Conservation (phyloP, 2,797 vertebrate species). For the Mormyrops attenuatus region DNA sequence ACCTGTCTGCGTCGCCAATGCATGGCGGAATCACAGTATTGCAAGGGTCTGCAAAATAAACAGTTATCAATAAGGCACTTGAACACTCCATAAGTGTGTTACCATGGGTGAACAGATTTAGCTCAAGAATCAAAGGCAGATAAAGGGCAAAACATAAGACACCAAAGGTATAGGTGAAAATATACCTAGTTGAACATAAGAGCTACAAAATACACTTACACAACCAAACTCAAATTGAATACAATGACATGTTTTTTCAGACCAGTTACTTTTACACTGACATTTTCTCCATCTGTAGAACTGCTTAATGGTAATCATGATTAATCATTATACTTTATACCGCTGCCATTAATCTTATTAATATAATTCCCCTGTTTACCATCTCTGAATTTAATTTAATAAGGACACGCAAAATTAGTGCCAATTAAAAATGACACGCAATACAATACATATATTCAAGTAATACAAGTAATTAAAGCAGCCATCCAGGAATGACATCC, state of each 20-base stretch:
- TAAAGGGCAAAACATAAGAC: background rate
- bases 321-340: background rate
- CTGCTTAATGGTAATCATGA: background rate
- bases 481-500: background rate
- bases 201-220: background rate
- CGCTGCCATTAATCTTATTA: background rate
- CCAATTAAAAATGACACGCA: background rate
- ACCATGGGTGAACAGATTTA: constrained; percentile 8
- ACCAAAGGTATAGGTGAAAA: background rate
- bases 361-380: background rate
- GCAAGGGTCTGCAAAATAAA: constrained; percentile 70
- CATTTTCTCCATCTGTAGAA: background rate
- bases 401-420: background rate
- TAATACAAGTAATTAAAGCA: background rate
- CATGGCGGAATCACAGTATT: constrained; percentile 81
- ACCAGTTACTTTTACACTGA: background rate
- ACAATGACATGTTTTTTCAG: background rate
- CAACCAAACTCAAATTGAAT: background rate
- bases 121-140: background rate
- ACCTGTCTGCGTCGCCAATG: constrained; percentile 84
- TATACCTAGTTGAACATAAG: background rate
- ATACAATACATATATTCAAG: background rate
- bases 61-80: background rate
- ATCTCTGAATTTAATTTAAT: background rate
- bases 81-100: background rate